Percentiles rank a stretch among this genome's conserved stretches.
phyloP scores from a whole-genome alignment of 2,888 invertebrate genomes.

The Amphipyra tragopoginis region DNA sequence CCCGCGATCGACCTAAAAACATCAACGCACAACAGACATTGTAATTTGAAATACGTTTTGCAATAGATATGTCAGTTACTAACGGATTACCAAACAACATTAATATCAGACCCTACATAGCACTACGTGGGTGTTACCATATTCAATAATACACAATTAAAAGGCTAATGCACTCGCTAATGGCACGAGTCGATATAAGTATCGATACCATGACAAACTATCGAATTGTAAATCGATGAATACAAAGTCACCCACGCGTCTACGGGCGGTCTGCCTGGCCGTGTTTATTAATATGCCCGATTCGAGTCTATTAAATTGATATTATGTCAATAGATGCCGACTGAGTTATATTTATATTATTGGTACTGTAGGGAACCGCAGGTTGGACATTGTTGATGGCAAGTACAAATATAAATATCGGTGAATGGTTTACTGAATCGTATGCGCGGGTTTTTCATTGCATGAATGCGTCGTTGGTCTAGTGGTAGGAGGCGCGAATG shows the following conservation, averaged over 20 bases:
- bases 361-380: background rate
- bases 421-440: too few species aligned
- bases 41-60: conserved; percentile 38
- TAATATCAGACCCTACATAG: conserved; percentile 58
- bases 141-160: conserved; percentile 77
- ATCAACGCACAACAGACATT: conserved; percentile 36
- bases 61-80: conserved; percentile 46
- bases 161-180: conserved; percentile 77
- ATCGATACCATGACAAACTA: conserved; percentile 62
- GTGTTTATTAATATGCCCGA: conserved; percentile 70
- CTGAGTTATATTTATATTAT: conserved; percentile 20
- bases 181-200: conserved; percentile 59
- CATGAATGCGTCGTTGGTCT: too few species aligned
- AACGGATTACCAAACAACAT: conserved; percentile 57
- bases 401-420: too few species aligned
- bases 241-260: conserved; percentile 76
- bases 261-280: conserved; percentile 63
- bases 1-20: conserved; percentile 35
- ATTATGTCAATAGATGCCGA: conserved; percentile 71
- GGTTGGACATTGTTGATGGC: background rate
- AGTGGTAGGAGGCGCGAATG: too few species aligned
- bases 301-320: conserved; percentile 75
- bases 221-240: conserved; percentile 67
- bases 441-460: too few species aligned
- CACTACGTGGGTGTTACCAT: conserved; percentile 70